Percentiles rank a stretch among this genome's conserved stretches.
Evolutionary conservation across 2,113 vertebrate genomes (phyloP).

Genomic region (Clarias batrachus): DNA sequence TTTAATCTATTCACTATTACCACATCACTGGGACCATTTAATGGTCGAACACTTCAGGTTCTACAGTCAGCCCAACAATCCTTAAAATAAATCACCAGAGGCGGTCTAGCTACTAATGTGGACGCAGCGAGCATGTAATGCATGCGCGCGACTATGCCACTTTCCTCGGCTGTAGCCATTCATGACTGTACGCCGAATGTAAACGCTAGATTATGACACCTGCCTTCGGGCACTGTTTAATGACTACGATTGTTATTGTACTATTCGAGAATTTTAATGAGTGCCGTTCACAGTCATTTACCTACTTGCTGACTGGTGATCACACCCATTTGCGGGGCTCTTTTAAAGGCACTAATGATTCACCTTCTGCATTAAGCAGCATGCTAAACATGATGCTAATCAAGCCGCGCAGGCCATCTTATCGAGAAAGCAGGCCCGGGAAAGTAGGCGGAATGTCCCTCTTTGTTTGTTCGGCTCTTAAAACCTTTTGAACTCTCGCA

Average conservation of each 20-base stretch:
- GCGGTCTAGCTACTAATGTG: constrained; percentile 69
- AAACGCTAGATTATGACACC: constrained; percentile 13
- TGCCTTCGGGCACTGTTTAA: constrained; percentile 38
- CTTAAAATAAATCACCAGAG: constrained; percentile 76
- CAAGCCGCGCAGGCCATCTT: neutral
- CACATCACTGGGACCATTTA: constrained; percentile 61
- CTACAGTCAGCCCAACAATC: constrained; percentile 74
- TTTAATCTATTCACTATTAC: constrained; percentile 37
- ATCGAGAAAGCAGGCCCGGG: neutral
- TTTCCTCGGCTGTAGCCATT: constrained; percentile 31
- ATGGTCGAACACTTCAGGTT: constrained; percentile 69
- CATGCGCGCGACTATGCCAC: constrained; percentile 8
- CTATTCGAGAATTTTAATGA: constrained; percentile 46
- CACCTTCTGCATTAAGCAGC: neutral
- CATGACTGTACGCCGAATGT: constrained; percentile 20
- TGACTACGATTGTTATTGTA: constrained; percentile 42
- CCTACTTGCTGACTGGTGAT: constrained; percentile 29
- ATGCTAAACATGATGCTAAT: neutral
- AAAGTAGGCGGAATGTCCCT: too few relatives aligned
- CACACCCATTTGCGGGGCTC: constrained; percentile 8
- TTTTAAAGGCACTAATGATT: neutral
- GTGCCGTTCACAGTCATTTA: constrained; percentile 26
- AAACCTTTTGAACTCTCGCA: constrained; percentile 28
- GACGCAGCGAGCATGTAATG: constrained; percentile 35
- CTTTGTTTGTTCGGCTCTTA: neutral